Evolutionary conservation across 2,888 invertebrate genomes (phyloP), one percentile per base, ranked within the genome.

Genomic region (Homarus gammarus): DNA sequence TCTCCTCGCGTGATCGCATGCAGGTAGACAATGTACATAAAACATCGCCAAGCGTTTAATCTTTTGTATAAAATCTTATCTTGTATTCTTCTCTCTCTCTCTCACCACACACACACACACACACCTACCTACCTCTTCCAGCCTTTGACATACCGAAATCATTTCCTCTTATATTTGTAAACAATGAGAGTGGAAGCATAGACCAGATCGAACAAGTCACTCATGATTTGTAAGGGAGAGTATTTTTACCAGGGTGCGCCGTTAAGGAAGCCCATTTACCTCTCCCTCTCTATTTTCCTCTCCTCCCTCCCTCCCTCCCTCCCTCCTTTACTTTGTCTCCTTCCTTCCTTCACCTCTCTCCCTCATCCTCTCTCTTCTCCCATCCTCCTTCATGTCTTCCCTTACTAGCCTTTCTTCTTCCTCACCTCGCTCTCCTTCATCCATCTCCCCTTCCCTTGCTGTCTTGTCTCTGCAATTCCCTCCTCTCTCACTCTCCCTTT

Each of bases 221-320:
- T 6, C n/a, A 70, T 70, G 70, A 82, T 82, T 68, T 83, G n/a
- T n/a, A n/a, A n/a, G n/a, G n/a, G n/a, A n/a, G n/a, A n/a, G n/a
- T n/a, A n/a, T n/a, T n/a, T 70, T 70, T 68, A 38, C 64, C 22
- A 44, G 49, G 82, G 40, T 49, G 31, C 31, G 44, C n/a, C 70
- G 51, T 83, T 83, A 83, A 83, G 70, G 82, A 83, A 83, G 40
- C 70, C 82, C 70, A 44, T 70, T 83, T 83, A 22, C 82, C 82
- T 49, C 10, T 40, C 38, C 81, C 44, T 64, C 81, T 10, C n/a
- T n/a, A n/a, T n/a, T 83, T 83, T 38, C 82, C 82, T 49, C 10
- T 27, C n/a, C n/a, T n/a, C n/a, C n/a, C n/a, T n/a, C n/a, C n/a
- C n/a, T n/a, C n/a, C n/a, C 70, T 83, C 22, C 82, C 82, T 49